Evolutionary conservation across 2,113 vertebrate species (phyloP).

Genomic region (Craseonycteris thonglongyai): DNA sequence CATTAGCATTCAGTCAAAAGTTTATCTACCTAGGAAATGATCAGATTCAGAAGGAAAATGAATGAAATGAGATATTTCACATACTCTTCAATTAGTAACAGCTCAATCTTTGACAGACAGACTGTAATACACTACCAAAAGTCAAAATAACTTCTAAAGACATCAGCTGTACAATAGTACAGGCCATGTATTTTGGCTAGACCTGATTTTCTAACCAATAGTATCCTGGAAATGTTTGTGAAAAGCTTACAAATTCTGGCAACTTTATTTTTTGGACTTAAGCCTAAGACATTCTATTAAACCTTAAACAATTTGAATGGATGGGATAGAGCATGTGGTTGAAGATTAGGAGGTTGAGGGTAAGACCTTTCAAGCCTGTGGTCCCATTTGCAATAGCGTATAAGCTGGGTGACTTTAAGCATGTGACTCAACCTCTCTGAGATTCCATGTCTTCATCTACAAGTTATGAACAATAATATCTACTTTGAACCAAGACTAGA

Average conservation of each 20-base stretch:
- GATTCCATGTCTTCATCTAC: neutral
- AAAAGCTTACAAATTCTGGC: neutral
- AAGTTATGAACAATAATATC: neutral
- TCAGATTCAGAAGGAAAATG: neutral
- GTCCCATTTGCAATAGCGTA: neutral
- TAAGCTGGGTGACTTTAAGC: neutral
- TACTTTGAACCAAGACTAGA: neutral
- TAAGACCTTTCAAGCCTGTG: accelerated
- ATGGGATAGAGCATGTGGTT: accelerated
- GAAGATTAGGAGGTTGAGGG: neutral
- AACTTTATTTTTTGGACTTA: neutral
- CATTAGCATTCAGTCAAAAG: conserved; percentile 2
- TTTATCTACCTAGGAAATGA: conserved; percentile 27
- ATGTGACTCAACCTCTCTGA: neutral
- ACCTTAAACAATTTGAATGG: neutral
- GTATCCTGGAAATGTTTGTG: neutral
- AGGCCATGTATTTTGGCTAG: neutral
- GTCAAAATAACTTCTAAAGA: neutral
- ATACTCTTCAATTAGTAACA: neutral
- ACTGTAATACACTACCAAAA: neutral
- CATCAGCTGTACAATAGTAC: neutral
- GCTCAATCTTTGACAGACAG: neutral
- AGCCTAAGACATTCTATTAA: neutral
- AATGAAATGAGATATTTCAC: neutral
- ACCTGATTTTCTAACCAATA: neutral